Evolutionary conservation across 2,797 vertebrate species (phyloP), one percentile per base, ranked within the genome.

Genomic region (Hipposideros larvatus): DNA sequence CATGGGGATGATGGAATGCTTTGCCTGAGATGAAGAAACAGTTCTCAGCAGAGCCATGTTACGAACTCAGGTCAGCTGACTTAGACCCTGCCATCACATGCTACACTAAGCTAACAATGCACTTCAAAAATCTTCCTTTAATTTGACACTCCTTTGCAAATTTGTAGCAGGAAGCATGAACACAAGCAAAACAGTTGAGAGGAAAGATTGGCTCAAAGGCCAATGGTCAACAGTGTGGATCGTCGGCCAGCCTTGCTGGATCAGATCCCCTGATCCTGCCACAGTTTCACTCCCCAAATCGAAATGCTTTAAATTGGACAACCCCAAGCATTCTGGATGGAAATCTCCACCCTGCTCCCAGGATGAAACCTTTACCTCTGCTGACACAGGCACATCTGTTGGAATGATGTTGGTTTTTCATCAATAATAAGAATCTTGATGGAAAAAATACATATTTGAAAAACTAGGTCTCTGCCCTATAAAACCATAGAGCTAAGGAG

Each of bases 51-150:
- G 68, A 66, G 34, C 37, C 46, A 37, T 21, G 22, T 11, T 11
- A 55, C 21, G 26, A 59, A 61, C 53, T 84, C 79, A 26, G 77
- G 48, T 74, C 43, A 77, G 11, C 41, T 46, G 63, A 65, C 43
- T 46, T 70, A 73, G 51, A 15, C 14, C 13, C 26, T 63, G 5
- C 7, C 8, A 31, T 89, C 37, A 37, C 53, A 79, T 10, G 55
- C 31, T 31, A 18, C 55, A 77, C 7, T 21, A 46, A 85, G 53
- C 26, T 16, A 11, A 59, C 16, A 31, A 11, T 53, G 43, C 16
- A 87, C 53, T 83, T 96, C 55, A 83, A 74, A 94, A 77, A 55
- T 26, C 41, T 63, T 70, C n/a, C 34, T 86, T 87, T 77, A 78
- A 55, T 53, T 43, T 26, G 22, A 28, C 22, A 43, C 34, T 80